Conservation (phyloP, 2,888 invertebrate genomes). For the Scrobipalpa atriplicella region DNA sequence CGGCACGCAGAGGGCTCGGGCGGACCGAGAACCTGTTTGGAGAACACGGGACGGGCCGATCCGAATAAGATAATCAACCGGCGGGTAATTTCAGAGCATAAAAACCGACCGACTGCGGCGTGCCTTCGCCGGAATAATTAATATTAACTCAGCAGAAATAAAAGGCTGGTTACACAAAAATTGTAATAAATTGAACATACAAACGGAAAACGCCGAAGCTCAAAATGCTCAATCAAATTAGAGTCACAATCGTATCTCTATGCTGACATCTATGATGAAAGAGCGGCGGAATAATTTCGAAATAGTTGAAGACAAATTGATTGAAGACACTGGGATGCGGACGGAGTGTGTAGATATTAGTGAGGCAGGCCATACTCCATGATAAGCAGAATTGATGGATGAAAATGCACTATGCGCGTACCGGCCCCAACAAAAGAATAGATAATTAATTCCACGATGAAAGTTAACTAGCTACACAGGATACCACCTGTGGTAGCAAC, state of each 20-base stretch:
- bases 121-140: slow-evolving; percentile 67
- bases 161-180: slow-evolving; percentile 35
- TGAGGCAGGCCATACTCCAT: slow-evolving; percentile 51
- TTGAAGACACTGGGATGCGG: slow-evolving; percentile 55
- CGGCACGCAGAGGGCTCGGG: slow-evolving; percentile 31
- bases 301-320: slow-evolving; percentile 68
- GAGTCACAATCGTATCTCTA: slow-evolving; percentile 38
- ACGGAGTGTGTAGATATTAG: slow-evolving; percentile 51
- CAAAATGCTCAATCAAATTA: slow-evolving; percentile 45
- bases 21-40: slow-evolving; percentile 70
- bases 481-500: slow-evolving; percentile 50
- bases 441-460: slow-evolving; percentile 75
- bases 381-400: slow-evolving; percentile 77
- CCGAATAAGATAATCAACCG: slow-evolving; percentile 77
- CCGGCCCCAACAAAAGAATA: slow-evolving; percentile 67
- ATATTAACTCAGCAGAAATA: slow-evolving; percentile 56
- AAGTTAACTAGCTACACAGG: slow-evolving; percentile 61
- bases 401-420: slow-evolving; percentile 64
- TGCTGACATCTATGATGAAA: slow-evolving; percentile 53
- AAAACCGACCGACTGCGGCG: slow-evolving; percentile 59
- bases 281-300: slow-evolving; percentile 57
- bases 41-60: slow-evolving; percentile 57
- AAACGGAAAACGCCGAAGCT: slow-evolving; percentile 23
- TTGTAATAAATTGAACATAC: slow-evolving; percentile 27
- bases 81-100: slow-evolving; percentile 70